These are phyloP conservation scores for Neopelma chrysocephalum DNA, from an alignment of 2,797 vertebrate species.

Conservation along the genomic window DNA sequence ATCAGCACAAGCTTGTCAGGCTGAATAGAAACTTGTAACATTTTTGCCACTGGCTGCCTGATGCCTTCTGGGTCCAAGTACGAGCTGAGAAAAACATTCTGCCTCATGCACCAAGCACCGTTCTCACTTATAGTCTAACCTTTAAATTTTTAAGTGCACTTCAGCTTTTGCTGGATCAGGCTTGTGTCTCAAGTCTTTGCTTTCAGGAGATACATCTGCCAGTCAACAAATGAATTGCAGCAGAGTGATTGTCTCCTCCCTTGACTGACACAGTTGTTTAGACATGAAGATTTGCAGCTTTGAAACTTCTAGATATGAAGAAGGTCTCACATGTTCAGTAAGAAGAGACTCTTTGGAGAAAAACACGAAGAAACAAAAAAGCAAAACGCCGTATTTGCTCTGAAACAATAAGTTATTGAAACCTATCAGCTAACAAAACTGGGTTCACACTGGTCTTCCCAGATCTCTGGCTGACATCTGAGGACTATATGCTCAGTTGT, in stretches of 20 bases:
- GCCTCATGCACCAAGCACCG: neutral
- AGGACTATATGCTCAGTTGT: neutral
- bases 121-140: slow-evolving; percentile 1
- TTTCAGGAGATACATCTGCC: slow-evolving; percentile 18
- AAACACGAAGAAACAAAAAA: neutral
- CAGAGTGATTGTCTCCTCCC: neutral
- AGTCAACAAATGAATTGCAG: slow-evolving; percentile 15
- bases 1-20: neutral
- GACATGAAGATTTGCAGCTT: neutral
- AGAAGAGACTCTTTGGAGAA: neutral
- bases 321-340: neutral
- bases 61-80: slow-evolving; percentile 22
- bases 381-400: neutral
- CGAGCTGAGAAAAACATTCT: neutral
- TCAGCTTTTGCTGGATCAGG: neutral
- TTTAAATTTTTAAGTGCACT: slow-evolving; percentile 30
- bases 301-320: neutral
- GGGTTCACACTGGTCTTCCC: neutral
- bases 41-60: neutral
- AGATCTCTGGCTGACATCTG: neutral
- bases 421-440: neutral
- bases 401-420: slow-evolving; percentile 4
- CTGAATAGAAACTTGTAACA: neutral
- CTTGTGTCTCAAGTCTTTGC: neutral
- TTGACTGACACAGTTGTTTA: slow-evolving; percentile 16